phyloP scores from a whole-genome alignment of 2,797 vertebrate genomes.

The Natrix natrix region DNA sequence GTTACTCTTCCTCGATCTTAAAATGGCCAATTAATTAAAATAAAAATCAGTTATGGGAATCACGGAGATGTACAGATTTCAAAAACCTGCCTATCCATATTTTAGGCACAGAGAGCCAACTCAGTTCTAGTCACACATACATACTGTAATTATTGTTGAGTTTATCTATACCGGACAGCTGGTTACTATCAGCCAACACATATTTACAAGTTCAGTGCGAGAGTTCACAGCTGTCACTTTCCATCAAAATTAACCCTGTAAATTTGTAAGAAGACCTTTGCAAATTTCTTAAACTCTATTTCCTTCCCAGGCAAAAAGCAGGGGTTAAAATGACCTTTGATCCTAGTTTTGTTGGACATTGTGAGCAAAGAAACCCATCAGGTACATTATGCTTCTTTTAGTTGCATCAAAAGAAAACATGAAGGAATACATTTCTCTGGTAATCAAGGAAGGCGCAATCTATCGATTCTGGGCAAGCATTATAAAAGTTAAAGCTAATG shows the following conservation, averaged over 20 bases:
- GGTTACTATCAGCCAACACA: conserved; percentile 18
- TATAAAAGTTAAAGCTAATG: background rate
- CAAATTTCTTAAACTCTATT: background rate
- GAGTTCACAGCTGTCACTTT: background rate
- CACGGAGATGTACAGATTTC: background rate
- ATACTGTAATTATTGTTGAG: background rate
- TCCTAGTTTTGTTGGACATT: background rate
- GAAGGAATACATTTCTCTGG: background rate
- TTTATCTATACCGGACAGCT: background rate
- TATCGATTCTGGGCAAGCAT: background rate
- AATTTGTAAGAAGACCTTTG: background rate
- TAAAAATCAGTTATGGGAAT: background rate
- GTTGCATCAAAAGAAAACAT: background rate
- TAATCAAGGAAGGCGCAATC: background rate
- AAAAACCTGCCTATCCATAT: background rate
- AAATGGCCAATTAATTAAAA: background rate
- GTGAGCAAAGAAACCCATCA: background rate
- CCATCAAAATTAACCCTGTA: conserved; percentile 1
- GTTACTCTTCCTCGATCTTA: background rate
- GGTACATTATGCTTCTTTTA: background rate
- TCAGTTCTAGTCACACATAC: too few species aligned
- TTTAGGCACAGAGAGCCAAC: background rate
- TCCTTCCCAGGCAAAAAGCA: background rate
- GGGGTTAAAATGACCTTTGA: background rate
- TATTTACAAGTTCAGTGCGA: conserved; percentile 9